These are phyloP conservation scores for Apamea epomidion DNA, from an alignment of 2,888 invertebrate species.

Conservation along the genomic window DNA sequence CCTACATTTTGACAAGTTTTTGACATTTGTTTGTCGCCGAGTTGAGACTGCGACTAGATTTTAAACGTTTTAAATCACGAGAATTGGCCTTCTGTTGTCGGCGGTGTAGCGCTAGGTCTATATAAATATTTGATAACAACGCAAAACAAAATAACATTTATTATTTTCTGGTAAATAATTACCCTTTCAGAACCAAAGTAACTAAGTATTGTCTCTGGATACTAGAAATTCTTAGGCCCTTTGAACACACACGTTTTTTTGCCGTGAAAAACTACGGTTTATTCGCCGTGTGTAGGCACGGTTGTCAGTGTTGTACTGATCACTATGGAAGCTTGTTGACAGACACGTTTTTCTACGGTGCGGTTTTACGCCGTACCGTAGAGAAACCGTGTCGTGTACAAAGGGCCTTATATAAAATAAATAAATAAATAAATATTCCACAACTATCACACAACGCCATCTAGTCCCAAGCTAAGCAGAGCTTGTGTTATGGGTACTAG, in stretches of 20 bases:
- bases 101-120: background rate
- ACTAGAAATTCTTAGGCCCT: background rate
- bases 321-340: background rate
- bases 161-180: slow-evolving; percentile 7
- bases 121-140: slow-evolving; percentile 36
- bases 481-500: no score
- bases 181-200: background rate
- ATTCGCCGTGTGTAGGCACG: background rate
- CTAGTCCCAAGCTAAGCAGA: no score
- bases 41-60: no score
- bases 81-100: background rate
- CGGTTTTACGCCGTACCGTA: background rate
- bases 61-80: no score
- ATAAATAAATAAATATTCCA: no score
- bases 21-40: no score
- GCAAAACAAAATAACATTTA: slow-evolving; percentile 14
- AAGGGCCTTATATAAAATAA: no score
- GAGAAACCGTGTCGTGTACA: no score
- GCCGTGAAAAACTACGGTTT: background rate
- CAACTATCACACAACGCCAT: no score
- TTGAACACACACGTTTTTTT: background rate
- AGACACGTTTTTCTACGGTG: background rate
- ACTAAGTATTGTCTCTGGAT: background rate
- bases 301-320: background rate
- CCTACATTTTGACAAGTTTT: no score